phyloP scores from a whole-genome alignment of 2,113 vertebrate species.

The Pelusios castaneus region DNA sequence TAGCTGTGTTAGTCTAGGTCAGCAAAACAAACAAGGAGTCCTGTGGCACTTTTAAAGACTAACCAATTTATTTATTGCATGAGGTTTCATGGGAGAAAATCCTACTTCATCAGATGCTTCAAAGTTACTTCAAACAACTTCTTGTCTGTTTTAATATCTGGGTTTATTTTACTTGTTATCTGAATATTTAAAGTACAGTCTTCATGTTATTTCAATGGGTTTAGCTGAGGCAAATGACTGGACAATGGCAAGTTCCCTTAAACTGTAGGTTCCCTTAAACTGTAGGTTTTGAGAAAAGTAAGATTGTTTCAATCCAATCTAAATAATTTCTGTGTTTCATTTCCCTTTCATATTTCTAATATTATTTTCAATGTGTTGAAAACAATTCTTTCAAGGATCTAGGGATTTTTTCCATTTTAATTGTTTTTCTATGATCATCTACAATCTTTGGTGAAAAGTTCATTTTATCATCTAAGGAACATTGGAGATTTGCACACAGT shows the following conservation, averaged over 20 bases:
- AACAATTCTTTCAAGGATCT: neutral
- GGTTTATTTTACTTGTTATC: conserved; percentile 26
- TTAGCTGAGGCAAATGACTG: neutral
- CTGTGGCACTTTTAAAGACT: too few species aligned
- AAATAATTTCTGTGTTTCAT: neutral
- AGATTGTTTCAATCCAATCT: neutral
- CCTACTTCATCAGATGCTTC: too few species aligned
- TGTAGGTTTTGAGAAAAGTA: neutral
- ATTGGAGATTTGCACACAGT: neutral
- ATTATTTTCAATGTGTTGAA: neutral
- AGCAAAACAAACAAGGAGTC: too few species aligned
- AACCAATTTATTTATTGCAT: too few species aligned
- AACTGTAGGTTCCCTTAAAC: neutral
- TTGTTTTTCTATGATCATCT: neutral
- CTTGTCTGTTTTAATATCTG: too few species aligned
- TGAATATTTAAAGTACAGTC: conserved; percentile 31
- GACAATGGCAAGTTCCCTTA: neutral
- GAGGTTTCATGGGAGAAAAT: too few species aligned
- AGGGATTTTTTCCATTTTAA: neutral
- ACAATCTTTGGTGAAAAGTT: neutral
- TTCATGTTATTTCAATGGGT: neutral
- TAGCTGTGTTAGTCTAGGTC: too few species aligned
- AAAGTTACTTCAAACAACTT: too few species aligned
- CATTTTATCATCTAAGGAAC: neutral
- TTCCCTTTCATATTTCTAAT: conserved; percentile 11